phyloP scores from a whole-genome alignment of 1,140 invertebrate genomes.

The Asobara japonica region DNA sequence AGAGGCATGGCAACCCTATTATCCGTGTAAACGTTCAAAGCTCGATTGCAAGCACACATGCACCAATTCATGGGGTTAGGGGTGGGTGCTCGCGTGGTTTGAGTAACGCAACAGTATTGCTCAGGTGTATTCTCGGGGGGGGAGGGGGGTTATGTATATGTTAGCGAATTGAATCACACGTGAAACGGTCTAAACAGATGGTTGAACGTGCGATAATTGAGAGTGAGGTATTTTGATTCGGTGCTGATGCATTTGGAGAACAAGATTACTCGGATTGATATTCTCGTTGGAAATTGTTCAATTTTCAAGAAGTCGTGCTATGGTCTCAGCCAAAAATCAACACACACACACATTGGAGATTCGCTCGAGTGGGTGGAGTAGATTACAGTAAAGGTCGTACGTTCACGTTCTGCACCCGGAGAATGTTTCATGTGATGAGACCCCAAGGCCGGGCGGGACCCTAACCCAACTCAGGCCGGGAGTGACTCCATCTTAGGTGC shows the following conservation, averaged over 20 bases:
- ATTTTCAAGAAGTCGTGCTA: too few relatives aligned
- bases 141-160: background rate
- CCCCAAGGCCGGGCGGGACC: too few relatives aligned
- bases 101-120: background rate
- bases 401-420: background rate
- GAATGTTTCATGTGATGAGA: background rate
- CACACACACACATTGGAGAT: too few relatives aligned
- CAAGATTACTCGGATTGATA: too few relatives aligned
- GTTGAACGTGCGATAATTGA: background rate
- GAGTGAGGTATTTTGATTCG: background rate
- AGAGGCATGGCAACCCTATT: constrained; percentile 19
- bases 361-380: too few relatives aligned
- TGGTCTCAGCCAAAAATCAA: too few relatives aligned
- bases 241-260: too few relatives aligned
- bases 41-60: background rate
- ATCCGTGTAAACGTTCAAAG: constrained; percentile 14
- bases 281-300: too few relatives aligned
- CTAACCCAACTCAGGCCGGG: too few relatives aligned
- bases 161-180: background rate
- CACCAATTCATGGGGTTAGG: background rate
- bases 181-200: background rate
- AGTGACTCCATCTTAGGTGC: too few relatives aligned
- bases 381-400: background rate
- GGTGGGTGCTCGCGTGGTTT: background rate
- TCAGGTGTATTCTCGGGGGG: background rate